These are phyloP conservation scores for Lepidothrix coronata DNA, from an alignment of 2,113 vertebrate genomes.

Conservation along the genomic window DNA sequence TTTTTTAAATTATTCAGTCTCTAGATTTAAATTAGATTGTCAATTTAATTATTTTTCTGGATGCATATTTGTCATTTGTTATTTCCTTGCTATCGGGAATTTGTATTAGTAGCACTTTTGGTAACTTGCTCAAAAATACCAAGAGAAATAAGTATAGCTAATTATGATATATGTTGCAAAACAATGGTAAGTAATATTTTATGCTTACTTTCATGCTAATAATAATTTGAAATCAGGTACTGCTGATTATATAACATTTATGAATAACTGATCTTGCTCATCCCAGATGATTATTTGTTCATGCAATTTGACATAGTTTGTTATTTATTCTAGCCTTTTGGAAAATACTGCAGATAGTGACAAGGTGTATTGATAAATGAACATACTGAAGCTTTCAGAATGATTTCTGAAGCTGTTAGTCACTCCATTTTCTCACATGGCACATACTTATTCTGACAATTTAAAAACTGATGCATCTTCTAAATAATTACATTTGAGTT, in stretches of 20 bases:
- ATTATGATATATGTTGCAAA: background rate
- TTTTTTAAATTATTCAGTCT: background rate
- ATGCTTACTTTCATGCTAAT: background rate
- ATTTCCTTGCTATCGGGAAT: background rate
- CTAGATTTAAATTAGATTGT: background rate
- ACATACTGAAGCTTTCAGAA: background rate
- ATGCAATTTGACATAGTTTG: background rate
- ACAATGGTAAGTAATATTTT: background rate
- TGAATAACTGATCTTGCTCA: background rate
- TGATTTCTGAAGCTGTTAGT: background rate
- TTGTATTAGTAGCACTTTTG: background rate
- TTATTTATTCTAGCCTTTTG: background rate
- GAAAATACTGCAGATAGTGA: background rate
- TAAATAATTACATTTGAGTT: background rate
- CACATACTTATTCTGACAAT: background rate
- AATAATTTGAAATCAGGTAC: background rate
- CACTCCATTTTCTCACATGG: background rate
- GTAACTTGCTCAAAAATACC: background rate
- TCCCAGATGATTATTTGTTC: background rate
- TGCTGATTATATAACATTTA: background rate
- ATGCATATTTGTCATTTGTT: background rate
- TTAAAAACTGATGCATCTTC: background rate
- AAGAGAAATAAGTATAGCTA: background rate
- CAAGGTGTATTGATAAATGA: background rate
- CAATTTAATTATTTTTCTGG: background rate